A percentile compares a stretch with the other conserved stretches of the same genome.
Conservation (phyloP, 1,140 invertebrate genomes). For the Drosophila grimshawi region DNA sequence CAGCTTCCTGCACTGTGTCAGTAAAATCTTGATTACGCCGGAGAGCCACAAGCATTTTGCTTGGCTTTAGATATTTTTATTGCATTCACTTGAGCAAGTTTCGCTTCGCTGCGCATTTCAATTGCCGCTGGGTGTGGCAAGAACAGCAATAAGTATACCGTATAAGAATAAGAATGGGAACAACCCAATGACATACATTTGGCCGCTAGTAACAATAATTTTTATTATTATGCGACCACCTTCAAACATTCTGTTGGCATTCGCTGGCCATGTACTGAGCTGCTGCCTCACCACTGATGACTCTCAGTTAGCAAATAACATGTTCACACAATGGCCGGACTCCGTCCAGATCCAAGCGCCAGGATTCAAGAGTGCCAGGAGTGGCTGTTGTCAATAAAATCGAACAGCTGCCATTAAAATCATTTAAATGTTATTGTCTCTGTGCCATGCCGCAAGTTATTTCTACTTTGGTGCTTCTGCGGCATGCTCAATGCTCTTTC, state of each 20-base stretch:
- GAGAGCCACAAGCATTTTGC: conserved; percentile 68
- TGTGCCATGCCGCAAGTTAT: conserved; percentile 63
- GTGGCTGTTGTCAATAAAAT: conserved; percentile 74
- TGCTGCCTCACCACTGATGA: conserved; percentile 62
- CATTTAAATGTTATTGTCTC: conserved; percentile 83
- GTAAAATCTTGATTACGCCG: conserved; percentile 72
- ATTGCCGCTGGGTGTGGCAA: conserved; percentile 54
- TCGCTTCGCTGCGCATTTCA: conserved; percentile 69
- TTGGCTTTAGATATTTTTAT: conserved; percentile 76
- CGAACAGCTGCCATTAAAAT: conserved; percentile 83
- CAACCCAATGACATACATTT: conserved; percentile 74
- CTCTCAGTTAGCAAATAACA: conserved; percentile 81
- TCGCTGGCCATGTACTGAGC: conserved; percentile 28
- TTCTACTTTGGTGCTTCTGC: conserved; percentile 76
- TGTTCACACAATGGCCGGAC: conserved; percentile 64
- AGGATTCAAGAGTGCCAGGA: neutral
- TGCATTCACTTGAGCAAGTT: conserved; percentile 73
- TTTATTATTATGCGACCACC: conserved; percentile 82
- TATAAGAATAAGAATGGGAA: conserved; percentile 5
- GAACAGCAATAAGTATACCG: conserved; percentile 9
- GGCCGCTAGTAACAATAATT: conserved; percentile 80
- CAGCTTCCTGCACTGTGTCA: conserved; percentile 11
- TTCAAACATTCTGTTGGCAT: conserved; percentile 31
- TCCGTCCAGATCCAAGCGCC: neutral
- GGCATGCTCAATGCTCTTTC: conserved; percentile 55